Evolutionary conservation across 2,888 invertebrate genomes (phyloP), one percentile per base, ranked within the genome.

Genomic region (Cosmia pyralina): DNA sequence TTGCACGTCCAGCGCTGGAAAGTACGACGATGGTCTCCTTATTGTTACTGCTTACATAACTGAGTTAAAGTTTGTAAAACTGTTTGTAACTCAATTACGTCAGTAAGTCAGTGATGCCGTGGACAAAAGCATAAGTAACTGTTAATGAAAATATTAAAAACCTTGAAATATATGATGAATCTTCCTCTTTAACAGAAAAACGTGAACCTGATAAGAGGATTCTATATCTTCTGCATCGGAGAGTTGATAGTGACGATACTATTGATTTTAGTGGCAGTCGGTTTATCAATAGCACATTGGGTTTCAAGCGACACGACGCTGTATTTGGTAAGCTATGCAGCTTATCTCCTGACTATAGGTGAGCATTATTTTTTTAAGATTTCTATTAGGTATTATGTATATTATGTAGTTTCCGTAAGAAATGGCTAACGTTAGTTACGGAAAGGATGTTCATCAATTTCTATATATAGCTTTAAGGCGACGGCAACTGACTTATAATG

Each of bases 171-270:
- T n/a, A n/a, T n/a, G n/a, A n/a, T n/a, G n/a, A n/a, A 28, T 28
- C 28, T 28, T 28, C 28, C 28, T 58, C 58, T 38, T 75, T 79
- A 73, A 41, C 83, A 88, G 88, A 88, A 87, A 88, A 71, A 81
- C 17, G 59, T 55, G 4, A 69, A 69, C 15, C 65, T 79, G 0
- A 1, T 88, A 34, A 68, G 28, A 46, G 60, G 84, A 0, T 86
- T 71, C 66, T 85, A 85, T 41, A 50, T 71, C 38, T 86, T 82
- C 65, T 76, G 76, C 41, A 62, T 84, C 4, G 81, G 17, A 0
- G 11, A 76, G 5, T 34, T 79, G 22, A 41, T 62, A n/a, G 22
- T 72, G 4, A 22, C 50, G 0, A 4, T 22, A 6, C 11, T 82
- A 19, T 17, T 66, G 15, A 44, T 28, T 7, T 0, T 66, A 2